Percentiles rank a stretch among this genome's conserved stretches.
These are phyloP conservation scores for Sebastes trivittatus DNA, from an alignment of 2,797 vertebrate species.

Conservation along the genomic window DNA sequence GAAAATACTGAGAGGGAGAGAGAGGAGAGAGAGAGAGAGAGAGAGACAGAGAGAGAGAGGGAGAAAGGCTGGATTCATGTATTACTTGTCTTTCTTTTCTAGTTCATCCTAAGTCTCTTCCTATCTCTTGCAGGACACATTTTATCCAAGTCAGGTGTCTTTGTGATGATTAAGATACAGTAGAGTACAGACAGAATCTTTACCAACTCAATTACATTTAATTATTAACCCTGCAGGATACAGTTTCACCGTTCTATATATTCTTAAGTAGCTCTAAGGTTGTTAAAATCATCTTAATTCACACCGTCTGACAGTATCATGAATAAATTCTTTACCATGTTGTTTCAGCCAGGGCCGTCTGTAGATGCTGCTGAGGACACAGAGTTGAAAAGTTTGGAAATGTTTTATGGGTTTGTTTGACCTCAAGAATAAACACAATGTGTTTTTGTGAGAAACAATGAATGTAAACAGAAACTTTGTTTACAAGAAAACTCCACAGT, in stretches of 20 bases:
- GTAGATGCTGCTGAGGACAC: neutral
- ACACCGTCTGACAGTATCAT: neutral
- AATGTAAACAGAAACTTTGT: neutral
- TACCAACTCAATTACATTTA: neutral
- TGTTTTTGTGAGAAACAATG: neutral
- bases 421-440: neutral
- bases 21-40: neutral
- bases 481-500: neutral
- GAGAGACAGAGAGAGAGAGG: neutral
- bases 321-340: neutral
- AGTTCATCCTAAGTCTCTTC: neutral
- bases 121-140: neutral
- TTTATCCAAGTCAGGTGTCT: neutral
- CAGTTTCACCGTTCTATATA: neutral
- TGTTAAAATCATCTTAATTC: neutral
- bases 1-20: neutral
- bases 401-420: neutral
- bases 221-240: neutral
- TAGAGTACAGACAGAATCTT: neutral
- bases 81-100: neutral
- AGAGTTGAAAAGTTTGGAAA: neutral
- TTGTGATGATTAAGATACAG: neutral
- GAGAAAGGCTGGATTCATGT: neutral
- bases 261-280: neutral
- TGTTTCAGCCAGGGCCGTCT: neutral